Percentiles rank a stretch among this genome's conserved stretches.
These are phyloP conservation scores for Lepus townsendii DNA, from an alignment of 2,797 vertebrate species.

Conservation along the genomic window DNA sequence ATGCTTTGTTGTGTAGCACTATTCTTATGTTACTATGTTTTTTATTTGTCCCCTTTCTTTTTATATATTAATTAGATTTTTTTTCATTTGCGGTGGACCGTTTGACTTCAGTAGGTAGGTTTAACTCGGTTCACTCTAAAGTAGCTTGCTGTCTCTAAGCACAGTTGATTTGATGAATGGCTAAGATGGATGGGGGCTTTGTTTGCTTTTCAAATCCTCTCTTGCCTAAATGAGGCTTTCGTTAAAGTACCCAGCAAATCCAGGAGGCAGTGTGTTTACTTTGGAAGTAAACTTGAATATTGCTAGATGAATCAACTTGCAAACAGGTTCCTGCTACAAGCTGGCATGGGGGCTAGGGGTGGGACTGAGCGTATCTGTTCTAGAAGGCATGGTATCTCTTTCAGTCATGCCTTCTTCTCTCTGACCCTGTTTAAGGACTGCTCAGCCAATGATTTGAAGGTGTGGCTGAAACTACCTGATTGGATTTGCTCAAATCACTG, in stretches of 20 bases:
- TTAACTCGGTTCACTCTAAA: conserved; percentile 79
- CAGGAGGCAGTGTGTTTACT: conserved; percentile 18
- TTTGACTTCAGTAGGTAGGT: conserved; percentile 97
- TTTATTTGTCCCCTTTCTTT: conserved; percentile 91
- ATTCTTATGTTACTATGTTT: conserved; percentile 85
- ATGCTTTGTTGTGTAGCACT: conserved; percentile 82
- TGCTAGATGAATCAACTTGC: conserved; percentile 45
- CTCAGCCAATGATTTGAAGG: conserved; percentile 34
- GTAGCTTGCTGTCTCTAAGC: conserved; percentile 81
- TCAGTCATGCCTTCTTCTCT: conserved; percentile 41
- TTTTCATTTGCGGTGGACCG: conserved; percentile 95
- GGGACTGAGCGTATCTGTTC: not conserved
- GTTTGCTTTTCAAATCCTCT: conserved; percentile 78
- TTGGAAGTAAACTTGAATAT: conserved; percentile 27
- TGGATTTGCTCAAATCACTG: conserved; percentile 61
- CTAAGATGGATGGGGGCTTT: conserved; percentile 71
- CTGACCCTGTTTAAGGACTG: conserved; percentile 37
- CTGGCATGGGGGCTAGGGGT: conserved; percentile 1
- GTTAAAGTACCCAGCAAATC: conserved; percentile 32
- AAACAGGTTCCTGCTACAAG: conserved; percentile 35
- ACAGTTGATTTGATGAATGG: conserved; percentile 77
- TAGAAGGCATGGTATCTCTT: conserved; percentile 7
- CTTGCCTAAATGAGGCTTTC: conserved; percentile 56
- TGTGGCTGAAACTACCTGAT: conserved; percentile 45
- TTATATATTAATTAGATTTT: conserved; percentile 93